Conservation (phyloP, 37 sponge, comb jelly and placozoan genomes). For the Tethya wilhelma region DNA sequence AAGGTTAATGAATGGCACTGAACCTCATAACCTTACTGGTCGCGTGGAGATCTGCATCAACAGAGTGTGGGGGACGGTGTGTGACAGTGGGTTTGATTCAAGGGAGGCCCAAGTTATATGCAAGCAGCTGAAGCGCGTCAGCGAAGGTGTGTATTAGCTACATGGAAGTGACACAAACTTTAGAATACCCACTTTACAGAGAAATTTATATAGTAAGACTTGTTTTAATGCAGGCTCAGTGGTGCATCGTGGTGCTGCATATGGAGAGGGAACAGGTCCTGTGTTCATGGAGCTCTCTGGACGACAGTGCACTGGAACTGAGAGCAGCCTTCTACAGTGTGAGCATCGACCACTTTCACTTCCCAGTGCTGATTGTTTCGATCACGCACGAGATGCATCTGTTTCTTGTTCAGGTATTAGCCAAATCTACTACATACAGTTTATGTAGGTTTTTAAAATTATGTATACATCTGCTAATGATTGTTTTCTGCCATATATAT, state of each 20-base stretch:
- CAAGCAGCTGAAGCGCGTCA: background rate
- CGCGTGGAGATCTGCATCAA: conserved; percentile 20
- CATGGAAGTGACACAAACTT: no score
- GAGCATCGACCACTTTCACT: background rate
- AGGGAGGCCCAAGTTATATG: conserved; percentile 12
- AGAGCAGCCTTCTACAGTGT: background rate
- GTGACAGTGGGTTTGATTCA: conserved; percentile 4
- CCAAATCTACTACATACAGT: no score
- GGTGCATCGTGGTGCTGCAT: background rate
- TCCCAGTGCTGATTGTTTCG: background rate
- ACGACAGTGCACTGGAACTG: background rate
- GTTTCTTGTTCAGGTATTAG: no score
- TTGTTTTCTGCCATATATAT: no score
- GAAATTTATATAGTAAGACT: no score
- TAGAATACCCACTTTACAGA: no score
- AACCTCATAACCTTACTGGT: background rate
- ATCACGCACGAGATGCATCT: background rate
- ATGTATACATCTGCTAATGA: no score
- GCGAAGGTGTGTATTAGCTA: background rate
- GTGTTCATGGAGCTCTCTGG: background rate
- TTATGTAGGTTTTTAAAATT: no score
- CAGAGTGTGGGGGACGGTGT: conserved; percentile 25
- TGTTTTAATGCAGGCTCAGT: no score
- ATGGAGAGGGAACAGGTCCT: background rate
- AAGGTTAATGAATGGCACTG: background rate